Evolutionary conservation across 2,113 vertebrate species (phyloP), one percentile per base, ranked within the genome.

Genomic region (Hystrix cristata): DNA sequence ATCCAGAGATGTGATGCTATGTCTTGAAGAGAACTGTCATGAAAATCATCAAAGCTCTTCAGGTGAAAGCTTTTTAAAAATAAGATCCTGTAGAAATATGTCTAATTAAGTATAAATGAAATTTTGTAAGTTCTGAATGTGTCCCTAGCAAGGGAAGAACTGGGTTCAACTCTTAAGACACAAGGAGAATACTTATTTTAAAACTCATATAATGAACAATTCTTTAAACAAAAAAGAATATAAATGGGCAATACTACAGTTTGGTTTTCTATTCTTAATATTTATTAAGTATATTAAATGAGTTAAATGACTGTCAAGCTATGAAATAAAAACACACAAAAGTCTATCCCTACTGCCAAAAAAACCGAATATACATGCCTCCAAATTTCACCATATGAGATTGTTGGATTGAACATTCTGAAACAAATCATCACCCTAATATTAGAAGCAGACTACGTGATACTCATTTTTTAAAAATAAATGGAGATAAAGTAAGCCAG

Each of bases 261-360:
- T 76, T 76, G 87, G 76, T 57, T 29, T 55, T 84, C 71, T 7
- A 78, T 84, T 7, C 38, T 48, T 67, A 57, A 64, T 60, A 29
- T 74, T 74, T 72, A 48, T 55, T 69, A 69, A 90, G 3, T 67
- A 23, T 65, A 14, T 64, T 76, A 89, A 16, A 51, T 65, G 86
- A 74, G n/a, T 74, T 90, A 78, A 65, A 38, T 76, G 2, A 46
- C 64, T 48, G n/a, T 84, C 78, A 78, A 84, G 29, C 48, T 64
- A 84, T 34, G 34, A 38, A 94, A 94, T 57, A 59, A 67, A 93
- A 72, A 84, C 67, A 91, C 31, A 65, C 13, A 79, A 34, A 80
- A 84, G 38, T 67, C 79, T 48, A 51, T 12, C 38, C 38, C 10
- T 19, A 10, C 57, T 21, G 21, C 67, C 21, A 55, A 93, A 43